phyloP scores from a whole-genome alignment of 1,140 invertebrate genomes.

The Drosophila elegans region DNA sequence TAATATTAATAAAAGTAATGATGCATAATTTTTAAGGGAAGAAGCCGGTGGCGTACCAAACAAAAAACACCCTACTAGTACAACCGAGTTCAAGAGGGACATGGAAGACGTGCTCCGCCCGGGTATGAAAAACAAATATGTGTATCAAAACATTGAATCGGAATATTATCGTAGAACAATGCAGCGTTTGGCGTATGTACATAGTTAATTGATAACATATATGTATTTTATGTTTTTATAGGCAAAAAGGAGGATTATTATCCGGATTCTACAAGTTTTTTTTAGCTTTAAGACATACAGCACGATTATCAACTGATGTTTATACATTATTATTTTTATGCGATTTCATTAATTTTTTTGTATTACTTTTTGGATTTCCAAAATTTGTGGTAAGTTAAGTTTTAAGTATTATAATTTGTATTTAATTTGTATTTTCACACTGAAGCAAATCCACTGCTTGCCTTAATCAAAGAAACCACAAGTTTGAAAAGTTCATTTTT shows the following conservation, averaged over 20 bases:
- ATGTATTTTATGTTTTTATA: conserved; percentile 10
- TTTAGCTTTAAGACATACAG: conserved; percentile 88
- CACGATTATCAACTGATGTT: conserved; percentile 95
- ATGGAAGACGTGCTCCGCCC: conserved; percentile 59
- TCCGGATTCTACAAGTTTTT: conserved; percentile 87
- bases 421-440: no score
- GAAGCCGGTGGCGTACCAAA: conserved; percentile 42
- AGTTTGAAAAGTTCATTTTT: no score
- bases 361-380: conserved; percentile 96
- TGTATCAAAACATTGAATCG: conserved; percentile 83
- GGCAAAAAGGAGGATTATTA: conserved; percentile 48
- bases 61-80: background rate
- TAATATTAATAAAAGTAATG: background rate
- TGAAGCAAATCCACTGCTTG: no score
- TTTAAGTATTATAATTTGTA: no score
- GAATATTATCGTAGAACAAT: conserved; percentile 87
- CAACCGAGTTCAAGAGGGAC: conserved; percentile 44
- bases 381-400: conserved; percentile 93
- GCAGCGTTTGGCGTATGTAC: conserved; percentile 84
- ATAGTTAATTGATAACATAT: background rate
- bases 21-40: conserved; percentile 30
- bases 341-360: conserved; percentile 98
- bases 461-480: no score
- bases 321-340: conserved; percentile 99
- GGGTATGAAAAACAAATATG: conserved; percentile 75